These are phyloP conservation scores for Pentalonia nigronervosa DNA, from an alignment of 1,140 invertebrate species.

Conservation along the genomic window DNA sequence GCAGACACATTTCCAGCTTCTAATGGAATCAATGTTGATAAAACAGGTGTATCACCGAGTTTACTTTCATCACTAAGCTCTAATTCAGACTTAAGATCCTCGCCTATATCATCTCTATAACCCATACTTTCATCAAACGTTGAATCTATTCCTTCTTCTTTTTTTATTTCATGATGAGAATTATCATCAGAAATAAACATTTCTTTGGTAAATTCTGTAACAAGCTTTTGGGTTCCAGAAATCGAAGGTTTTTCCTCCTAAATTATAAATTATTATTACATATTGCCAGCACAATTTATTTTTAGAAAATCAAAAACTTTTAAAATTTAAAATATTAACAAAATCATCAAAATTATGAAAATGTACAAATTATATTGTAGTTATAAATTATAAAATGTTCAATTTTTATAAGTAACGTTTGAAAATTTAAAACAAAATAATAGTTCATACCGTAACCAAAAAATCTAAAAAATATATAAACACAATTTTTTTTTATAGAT, in stretches of 20 bases:
- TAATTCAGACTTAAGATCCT: conserved; percentile 51
- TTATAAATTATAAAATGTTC: too few relatives aligned
- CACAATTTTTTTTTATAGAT: too few relatives aligned
- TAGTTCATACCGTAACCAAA: too few relatives aligned
- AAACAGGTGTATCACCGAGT: conserved; percentile 40
- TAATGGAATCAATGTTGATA: conserved; percentile 56
- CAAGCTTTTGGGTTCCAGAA: conserved; percentile 61
- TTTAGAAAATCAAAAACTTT: too few relatives aligned
- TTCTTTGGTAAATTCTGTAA: conserved; percentile 69
- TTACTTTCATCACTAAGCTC: conserved; percentile 56
- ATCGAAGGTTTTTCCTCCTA: conserved; percentile 45
- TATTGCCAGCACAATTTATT: too few relatives aligned
- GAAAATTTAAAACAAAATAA: too few relatives aligned
- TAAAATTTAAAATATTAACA: too few relatives aligned
- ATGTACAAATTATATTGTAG: too few relatives aligned
- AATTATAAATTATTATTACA: neutral
- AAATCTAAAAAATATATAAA: too few relatives aligned
- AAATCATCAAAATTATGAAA: too few relatives aligned
- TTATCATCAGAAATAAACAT: conserved; percentile 66
- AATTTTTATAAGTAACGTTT: too few relatives aligned
- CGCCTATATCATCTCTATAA: conserved; percentile 50
- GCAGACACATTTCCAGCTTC: conserved; percentile 48
- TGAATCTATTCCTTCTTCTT: conserved; percentile 16
- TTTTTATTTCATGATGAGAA: conserved; percentile 32
- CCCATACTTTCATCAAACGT: conserved; percentile 48